Base-by-base conservation (phyloP, 2,113 vertebrate species). In the Cyprinodon brontotheroides region DNA sequence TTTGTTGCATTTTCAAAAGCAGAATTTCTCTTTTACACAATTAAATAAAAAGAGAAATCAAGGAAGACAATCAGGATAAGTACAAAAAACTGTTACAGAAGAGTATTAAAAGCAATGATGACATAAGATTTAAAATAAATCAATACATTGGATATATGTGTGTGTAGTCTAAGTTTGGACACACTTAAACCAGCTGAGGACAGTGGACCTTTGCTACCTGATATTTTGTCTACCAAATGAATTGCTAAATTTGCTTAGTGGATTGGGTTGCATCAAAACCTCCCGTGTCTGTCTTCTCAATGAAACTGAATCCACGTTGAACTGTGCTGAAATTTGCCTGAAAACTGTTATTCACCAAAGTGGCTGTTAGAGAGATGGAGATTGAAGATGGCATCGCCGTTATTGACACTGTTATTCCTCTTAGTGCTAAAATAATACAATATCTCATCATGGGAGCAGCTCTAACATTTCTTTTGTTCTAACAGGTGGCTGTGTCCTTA, bases 401-500 rank as follows among this genome's bases (percentile, higher is more conserved):
- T 20, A 57, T 57, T 9, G 41, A 41, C 41, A 57, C 8, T 57
- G 6, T 20, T 6, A 45, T 45, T 10, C 5, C 43, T 20, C 17
- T 57, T n/a, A 10, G 17, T 57, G 50, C 50, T 57, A 2, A 6
- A 9, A 57, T 20, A 57, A 20, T 6, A 29, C 29, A 29, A 29
- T 29, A 29, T 29, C 7, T 4, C 6, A n/a, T 57, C 17, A 57
- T n/a, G 50, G 50, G 17, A n/a, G 50, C n/a, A 20, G 50, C 17
- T 57, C 2, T 57, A 57, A 8, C 4, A 36, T 29, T 29, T n/a
- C n/a, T 43, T 40, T 45, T 70, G 2, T 67, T 37, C 39, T 71
- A 68, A 65, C 93, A 99, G 98, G 96, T 12, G 97, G 97, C 81
- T 99, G 97, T 79, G 94, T 99, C 87, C 94, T 99, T 87, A 95